Evolutionary conservation across 2,113 vertebrate species (phyloP).

Genomic region (Hippocampus abdominalis): DNA sequence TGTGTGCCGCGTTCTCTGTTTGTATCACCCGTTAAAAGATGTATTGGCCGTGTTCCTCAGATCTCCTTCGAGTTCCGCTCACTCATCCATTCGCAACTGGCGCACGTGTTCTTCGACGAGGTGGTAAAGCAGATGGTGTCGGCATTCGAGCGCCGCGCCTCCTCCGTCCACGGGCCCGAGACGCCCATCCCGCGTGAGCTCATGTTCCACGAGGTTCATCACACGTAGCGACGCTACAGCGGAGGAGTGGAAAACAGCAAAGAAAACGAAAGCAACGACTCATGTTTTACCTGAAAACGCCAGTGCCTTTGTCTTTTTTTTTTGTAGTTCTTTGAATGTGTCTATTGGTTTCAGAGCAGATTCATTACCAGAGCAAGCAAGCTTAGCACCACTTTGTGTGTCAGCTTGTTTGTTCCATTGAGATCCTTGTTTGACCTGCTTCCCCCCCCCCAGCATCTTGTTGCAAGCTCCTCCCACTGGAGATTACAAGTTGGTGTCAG

Average conservation of each 20-base stretch:
- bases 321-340: neutral
- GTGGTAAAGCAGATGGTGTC: constrained; percentile 95
- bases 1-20: too few species aligned
- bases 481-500: neutral
- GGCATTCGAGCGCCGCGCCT: constrained; percentile 85
- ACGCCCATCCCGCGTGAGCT: constrained; percentile 86
- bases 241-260: constrained; percentile 6
- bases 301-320: constrained; percentile 55
- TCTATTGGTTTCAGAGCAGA: neutral
- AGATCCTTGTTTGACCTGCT: neutral
- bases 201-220: constrained; percentile 90
- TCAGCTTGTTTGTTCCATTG: neutral
- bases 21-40: neutral
- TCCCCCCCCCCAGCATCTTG: neutral
- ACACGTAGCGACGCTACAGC: constrained; percentile 74
- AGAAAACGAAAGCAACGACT: constrained; percentile 4
- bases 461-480: neutral
- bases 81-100: constrained; percentile 89
- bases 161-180: constrained; percentile 81
- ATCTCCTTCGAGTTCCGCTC: constrained; percentile 96
- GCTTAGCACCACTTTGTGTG: neutral
- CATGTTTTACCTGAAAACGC: constrained; percentile 27
- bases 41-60: constrained; percentile 54
- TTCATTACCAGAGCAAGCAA: neutral
- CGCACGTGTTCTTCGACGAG: constrained; percentile 90